Evolutionary conservation across 2,113 vertebrate genomes (phyloP), one percentile per base, ranked within the genome.

Genomic region (Porphyrio hochstetteri): DNA sequence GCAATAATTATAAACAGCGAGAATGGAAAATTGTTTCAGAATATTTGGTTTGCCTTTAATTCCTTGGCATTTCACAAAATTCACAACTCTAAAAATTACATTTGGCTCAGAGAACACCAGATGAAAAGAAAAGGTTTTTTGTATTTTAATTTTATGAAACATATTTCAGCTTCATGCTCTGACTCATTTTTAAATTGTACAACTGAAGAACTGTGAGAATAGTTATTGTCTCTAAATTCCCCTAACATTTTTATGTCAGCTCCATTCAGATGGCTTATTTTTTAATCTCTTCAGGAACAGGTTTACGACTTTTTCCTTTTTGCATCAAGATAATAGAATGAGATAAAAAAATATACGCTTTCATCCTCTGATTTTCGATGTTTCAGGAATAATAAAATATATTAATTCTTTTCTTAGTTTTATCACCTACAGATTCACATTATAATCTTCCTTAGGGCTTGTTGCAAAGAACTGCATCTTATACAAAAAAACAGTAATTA

Each of bases 231-330:
- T 93, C 55, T 93, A 77, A 93, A 92, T 77, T 92, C 18, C n/a
- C 11, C 46, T 96, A 77, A 61, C 69, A 96, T 97, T 95, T 97
- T 95, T 88, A 86, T 88, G 78, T 87, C 76, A 87, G 48, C 29
- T 95, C 17, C 61, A 86, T 92, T 94, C 53, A 92, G 35, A 20
- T 79, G 31, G 35, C 11, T 63, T 96, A 95, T 86, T 94, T 97
- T 92, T 97, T 75, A 71, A 96, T 74, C 78, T 88, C 63, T 57
- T 95, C 61, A 96, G 50, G 81, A 93, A 95, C 10, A 88, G 57
- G 75, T 89, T 70, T 65, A 92, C 68, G 52, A 50, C 7, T 65
- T 74, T 74, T 80, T 78, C 5, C 5, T 68, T 83, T 80, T 83
- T 60, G 19, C 9, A 68, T 83, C 31, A 53, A 92, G 57, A 72